Evolutionary conservation across 2,797 vertebrate genomes (phyloP).

Genomic region (Sylvia borin): DNA sequence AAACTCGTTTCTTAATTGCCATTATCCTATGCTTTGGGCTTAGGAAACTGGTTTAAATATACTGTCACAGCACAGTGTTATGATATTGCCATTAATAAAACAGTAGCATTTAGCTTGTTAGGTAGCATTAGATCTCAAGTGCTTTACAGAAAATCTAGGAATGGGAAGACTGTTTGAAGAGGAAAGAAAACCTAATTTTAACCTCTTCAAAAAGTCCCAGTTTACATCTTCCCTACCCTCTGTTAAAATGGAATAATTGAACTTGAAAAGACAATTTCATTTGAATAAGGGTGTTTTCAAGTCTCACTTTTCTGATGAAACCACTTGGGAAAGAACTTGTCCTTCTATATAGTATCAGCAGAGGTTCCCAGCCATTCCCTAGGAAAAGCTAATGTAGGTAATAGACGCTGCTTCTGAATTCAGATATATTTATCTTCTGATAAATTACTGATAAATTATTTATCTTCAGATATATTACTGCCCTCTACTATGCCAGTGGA

Average conservation of each 20-base stretch:
- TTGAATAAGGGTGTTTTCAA: neutral
- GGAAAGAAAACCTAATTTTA: neutral
- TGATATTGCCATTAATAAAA: neutral
- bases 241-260: neutral
- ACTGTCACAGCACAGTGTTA: neutral
- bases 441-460: too few relatives aligned
- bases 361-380: neutral
- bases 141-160: neutral
- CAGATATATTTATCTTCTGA: neutral
- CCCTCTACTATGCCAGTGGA: neutral
- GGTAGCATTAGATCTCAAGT: neutral
- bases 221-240: neutral
- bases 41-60: neutral
- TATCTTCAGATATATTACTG: neutral
- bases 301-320: neutral
- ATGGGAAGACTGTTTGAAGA: neutral
- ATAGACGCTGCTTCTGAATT: neutral
- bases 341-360: neutral
- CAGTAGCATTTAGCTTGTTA: neutral
- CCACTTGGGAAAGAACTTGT: neutral
- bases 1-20: neutral
- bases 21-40: neutral
- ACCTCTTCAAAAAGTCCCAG: neutral
- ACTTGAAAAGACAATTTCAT: neutral
- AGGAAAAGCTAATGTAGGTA: neutral